Base-by-base conservation (phyloP, 1,140 invertebrate genomes). In the Bactericera cockerelli region DNA sequence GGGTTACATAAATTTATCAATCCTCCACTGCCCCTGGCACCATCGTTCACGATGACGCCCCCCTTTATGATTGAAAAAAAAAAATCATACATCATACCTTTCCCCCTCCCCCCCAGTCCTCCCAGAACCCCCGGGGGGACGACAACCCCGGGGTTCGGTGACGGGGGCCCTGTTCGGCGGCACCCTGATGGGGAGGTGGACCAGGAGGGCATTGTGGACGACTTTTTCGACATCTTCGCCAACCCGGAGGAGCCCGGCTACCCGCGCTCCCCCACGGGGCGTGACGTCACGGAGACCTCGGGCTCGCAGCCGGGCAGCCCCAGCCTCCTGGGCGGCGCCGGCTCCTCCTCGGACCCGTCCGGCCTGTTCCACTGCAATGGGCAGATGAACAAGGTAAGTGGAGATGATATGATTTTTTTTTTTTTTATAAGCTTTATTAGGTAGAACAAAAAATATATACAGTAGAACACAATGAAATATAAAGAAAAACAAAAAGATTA, bases 301-400 rank as follows among this genome's bases (percentile, higher is more conserved):
- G n/a, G n/a, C 4, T 76, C 74, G 1, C 72, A 75, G 54, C 71
- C 80, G 2, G 80, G 80, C 19, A 81, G 80, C 65, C 82, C 82
- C 1, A 76, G 74, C 16, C n/a, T n/a, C n/a, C 76, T 76, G 33
- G 77, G 75, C 24, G 71, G 76, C 49, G 74, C 74, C 60, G 74
- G 75, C 59, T 75, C 72, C 64, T 74, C 65, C 68, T 77, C 64
- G 67, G 79, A 63, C 70, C 75, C 72, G 38, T 79, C 79, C 19
- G 81, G 79, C 63, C 80, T 79, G 1, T 83, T 78, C 63, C 79
- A 74, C 24, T 78, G 74, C 64, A 76, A 73, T 62, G 77, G 76
- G 60, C 75, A 74, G 16, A 71, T 72, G 36, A 59, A 61, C 19
- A 63, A 62, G 65, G 75, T 76, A 69, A 64, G 65, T 69, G 13